A percentile compares a stretch with the other conserved stretches of the same genome.
phyloP scores from a whole-genome alignment of 2,888 invertebrate species.

The Drymonia ruficornis region DNA sequence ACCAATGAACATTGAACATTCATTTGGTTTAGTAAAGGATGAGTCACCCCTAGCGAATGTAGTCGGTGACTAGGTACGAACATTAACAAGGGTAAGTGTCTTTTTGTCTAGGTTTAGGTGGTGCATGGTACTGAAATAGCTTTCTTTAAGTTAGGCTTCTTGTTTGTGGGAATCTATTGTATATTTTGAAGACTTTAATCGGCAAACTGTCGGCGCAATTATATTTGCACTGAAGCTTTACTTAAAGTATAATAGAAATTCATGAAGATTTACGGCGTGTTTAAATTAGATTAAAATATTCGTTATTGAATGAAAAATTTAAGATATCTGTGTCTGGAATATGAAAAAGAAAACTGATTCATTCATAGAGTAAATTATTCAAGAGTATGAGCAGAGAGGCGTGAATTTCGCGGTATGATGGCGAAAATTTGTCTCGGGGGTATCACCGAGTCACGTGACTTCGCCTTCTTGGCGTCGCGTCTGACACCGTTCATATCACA shows the following conservation, averaged over 20 bases:
- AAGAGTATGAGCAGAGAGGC: constrained; percentile 19
- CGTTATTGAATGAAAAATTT: not conserved
- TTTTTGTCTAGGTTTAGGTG: constrained; percentile 36
- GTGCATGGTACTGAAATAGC: constrained; percentile 41
- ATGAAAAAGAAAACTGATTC: constrained; percentile 20
- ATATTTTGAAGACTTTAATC: constrained; percentile 17
- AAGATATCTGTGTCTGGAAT: constrained; percentile 9
- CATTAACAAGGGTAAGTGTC: constrained; percentile 23
- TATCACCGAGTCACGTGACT: constrained; percentile 31
- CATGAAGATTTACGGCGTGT: not conserved
- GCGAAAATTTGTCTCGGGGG: constrained; percentile 37
- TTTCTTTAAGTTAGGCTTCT: constrained; percentile 34
- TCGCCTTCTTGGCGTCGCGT: constrained; percentile 29
- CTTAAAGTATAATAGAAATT: not conserved
- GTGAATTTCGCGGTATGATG: constrained; percentile 37
- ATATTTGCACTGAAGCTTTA: not conserved
- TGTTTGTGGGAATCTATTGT: constrained; percentile 24
- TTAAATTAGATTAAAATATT: not conserved
- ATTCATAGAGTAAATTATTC: constrained; percentile 36
- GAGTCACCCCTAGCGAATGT: constrained; percentile 30
- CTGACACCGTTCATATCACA: constrained; percentile 29
- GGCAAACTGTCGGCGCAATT: not conserved
- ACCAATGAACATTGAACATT: constrained; percentile 37
- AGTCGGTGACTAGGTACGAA: constrained; percentile 21
- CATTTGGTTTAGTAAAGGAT: constrained; percentile 11